Evolutionary conservation across 1,140 invertebrate species (phyloP).

Genomic region (Drosophila bocqueti): DNA sequence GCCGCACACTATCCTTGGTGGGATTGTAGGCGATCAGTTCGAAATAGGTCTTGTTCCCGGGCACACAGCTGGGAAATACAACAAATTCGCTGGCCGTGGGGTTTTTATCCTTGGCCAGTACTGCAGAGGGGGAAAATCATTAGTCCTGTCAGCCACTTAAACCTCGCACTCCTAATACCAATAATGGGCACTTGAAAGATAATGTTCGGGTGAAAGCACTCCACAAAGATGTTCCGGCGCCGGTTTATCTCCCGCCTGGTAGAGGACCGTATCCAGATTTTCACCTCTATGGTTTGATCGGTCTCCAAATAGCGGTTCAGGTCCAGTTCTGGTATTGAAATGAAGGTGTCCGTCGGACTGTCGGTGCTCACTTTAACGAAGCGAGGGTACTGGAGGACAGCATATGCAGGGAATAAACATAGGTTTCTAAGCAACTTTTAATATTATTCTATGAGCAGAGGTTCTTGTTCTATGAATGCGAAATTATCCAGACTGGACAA

Average conservation of each 20-base stretch:
- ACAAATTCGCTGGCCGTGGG: slow-evolving; percentile 40
- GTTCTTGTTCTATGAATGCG: too few species aligned
- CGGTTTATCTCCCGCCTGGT: slow-evolving; percentile 44
- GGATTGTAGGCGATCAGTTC: slow-evolving; percentile 72
- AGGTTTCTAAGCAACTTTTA: not conserved
- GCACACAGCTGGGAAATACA: slow-evolving; percentile 53
- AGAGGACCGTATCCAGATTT: slow-evolving; percentile 43
- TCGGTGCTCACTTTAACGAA: slow-evolving; percentile 52
- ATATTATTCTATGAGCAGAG: too few species aligned
- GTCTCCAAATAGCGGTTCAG: slow-evolving; percentile 54
- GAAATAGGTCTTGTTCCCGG: slow-evolving; percentile 45
- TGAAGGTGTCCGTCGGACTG: slow-evolving; percentile 51
- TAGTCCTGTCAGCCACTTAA: not conserved
- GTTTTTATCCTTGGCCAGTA: slow-evolving; percentile 6
- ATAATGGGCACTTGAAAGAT: slow-evolving; percentile 78
- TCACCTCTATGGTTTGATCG: slow-evolving; percentile 52
- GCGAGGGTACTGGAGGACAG: slow-evolving; percentile 57
- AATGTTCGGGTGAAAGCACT: slow-evolving; percentile 71
- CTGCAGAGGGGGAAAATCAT: slow-evolving; percentile 8
- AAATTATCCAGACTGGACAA: too few species aligned
- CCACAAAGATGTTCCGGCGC: slow-evolving; percentile 56
- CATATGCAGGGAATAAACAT: too few species aligned
- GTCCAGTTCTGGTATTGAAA: slow-evolving; percentile 28
- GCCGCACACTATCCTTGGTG: slow-evolving; percentile 18
- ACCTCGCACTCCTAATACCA: slow-evolving; percentile 15